Percentiles rank a stretch among this genome's conserved stretches.
phyloP scores from a whole-genome alignment of 2,888 invertebrate species.

The Pachymerium ferrugineum region DNA sequence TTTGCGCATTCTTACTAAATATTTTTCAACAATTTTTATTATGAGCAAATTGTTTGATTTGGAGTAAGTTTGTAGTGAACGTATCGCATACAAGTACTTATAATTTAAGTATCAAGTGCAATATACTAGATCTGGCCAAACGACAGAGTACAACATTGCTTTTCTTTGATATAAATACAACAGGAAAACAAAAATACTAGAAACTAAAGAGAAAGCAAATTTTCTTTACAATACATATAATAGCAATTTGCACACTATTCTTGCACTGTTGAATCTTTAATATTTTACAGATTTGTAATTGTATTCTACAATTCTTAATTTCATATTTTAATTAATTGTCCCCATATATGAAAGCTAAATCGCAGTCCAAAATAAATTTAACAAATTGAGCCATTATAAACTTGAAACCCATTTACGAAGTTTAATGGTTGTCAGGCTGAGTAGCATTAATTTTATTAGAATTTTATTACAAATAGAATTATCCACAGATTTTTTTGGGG shows the following conservation, averaged over 20 bases:
- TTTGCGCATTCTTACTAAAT: not conserved
- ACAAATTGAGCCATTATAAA: not conserved
- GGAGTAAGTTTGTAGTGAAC: not conserved
- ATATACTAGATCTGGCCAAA: conserved; percentile 3
- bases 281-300: not conserved
- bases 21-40: not conserved
- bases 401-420: not conserved
- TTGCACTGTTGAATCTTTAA: not conserved
- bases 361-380: not conserved
- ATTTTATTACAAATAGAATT: not conserved
- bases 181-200: not conserved
- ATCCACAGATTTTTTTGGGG: not conserved
- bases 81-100: not conserved
- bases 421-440: not conserved
- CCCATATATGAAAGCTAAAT: not conserved
- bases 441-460: not conserved
- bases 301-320: not conserved
- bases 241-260: too few species aligned
- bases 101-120: not conserved
- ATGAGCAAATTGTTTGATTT: not conserved
- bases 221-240: not conserved
- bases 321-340: not conserved
- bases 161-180: conserved; percentile 12
- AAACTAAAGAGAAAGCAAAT: too few species aligned
- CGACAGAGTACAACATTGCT: conserved; percentile 9